These are phyloP conservation scores for Lordiphosa fenestrarum DNA, from an alignment of 2,888 invertebrate genomes.

Conservation along the genomic window DNA sequence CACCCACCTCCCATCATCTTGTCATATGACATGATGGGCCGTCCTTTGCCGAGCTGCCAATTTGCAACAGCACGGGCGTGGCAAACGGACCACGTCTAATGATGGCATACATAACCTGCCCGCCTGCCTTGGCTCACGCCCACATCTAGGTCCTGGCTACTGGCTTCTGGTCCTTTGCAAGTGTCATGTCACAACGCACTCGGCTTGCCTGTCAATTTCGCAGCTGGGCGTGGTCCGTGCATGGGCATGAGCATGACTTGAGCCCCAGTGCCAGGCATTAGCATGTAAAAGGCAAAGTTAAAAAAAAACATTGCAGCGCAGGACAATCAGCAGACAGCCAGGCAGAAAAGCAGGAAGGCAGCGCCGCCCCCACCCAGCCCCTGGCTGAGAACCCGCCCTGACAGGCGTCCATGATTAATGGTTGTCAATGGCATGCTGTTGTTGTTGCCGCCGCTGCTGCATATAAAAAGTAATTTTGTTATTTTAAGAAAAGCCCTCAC, in stretches of 20 bases:
- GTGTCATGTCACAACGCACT: conserved; percentile 74
- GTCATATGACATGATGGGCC: conserved; percentile 62
- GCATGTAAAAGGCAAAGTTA: conserved; percentile 64
- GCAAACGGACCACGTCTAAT: conserved; percentile 71
- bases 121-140: conserved; percentile 19
- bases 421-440: conserved; percentile 79
- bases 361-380: conserved; percentile 19
- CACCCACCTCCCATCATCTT: conserved; percentile 22
- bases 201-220: conserved; percentile 69
- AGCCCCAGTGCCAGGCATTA: conserved; percentile 61
- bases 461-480: conserved; percentile 74
- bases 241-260: conserved; percentile 53
- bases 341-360: conserved; percentile 15
- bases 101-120: conserved; percentile 68
- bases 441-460: conserved; percentile 42
- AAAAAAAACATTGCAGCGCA: conserved; percentile 60
- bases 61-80: conserved; percentile 68
- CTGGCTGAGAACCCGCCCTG: conserved; percentile 64
- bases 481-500: conserved; percentile 69
- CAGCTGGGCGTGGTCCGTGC: conserved; percentile 65
- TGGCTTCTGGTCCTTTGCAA: conserved; percentile 51
- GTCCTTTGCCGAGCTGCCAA: conserved; percentile 65
- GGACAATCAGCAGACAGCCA: conserved; percentile 58
- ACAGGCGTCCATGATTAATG: conserved; percentile 81
- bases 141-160: conserved; percentile 31